These are phyloP conservation scores for Phyllopteryx taeniolatus DNA, from an alignment of 2,113 vertebrate species.

Conservation along the genomic window DNA sequence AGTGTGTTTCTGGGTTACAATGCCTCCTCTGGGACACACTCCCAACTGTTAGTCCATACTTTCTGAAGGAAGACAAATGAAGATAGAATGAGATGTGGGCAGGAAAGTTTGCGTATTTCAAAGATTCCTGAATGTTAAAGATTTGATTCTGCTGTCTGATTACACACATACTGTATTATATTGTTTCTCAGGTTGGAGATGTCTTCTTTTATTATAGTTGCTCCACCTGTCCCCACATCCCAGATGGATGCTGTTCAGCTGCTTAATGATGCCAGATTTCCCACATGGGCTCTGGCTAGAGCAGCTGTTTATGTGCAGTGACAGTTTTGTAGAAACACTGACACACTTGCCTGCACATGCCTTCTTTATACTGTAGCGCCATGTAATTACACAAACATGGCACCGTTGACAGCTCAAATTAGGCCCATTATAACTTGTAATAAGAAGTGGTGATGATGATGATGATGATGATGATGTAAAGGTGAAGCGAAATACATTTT, in stretches of 20 bases:
- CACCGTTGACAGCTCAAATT: neutral
- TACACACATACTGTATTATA: neutral
- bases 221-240: slow-evolving; percentile 27
- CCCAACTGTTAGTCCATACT: slow-evolving; percentile 2
- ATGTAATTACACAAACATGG: slow-evolving; percentile 13
- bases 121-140: neutral
- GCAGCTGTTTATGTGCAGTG: slow-evolving; percentile 30
- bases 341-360: slow-evolving; percentile 15
- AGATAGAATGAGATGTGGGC: neutral
- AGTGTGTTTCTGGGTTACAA: slow-evolving; percentile 21
- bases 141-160: slow-evolving; percentile 2
- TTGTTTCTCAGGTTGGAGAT: slow-evolving; percentile 11
- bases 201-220: slow-evolving; percentile 26
- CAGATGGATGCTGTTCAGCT: slow-evolving; percentile 45
- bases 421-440: neutral
- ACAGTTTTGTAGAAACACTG: slow-evolving; percentile 22
- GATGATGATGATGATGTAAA: neutral
- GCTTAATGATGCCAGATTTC: slow-evolving; percentile 46
- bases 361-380: slow-evolving; percentile 10
- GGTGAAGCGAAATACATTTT: neutral
- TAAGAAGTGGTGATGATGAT: neutral
- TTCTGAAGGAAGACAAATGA: slow-evolving; percentile 8
- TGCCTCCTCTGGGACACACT: slow-evolving; percentile 20
- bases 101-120: neutral
- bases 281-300: slow-evolving; percentile 14